Base-by-base conservation (phyloP, 2,113 vertebrate genomes). In the Cettia cetti region DNA sequence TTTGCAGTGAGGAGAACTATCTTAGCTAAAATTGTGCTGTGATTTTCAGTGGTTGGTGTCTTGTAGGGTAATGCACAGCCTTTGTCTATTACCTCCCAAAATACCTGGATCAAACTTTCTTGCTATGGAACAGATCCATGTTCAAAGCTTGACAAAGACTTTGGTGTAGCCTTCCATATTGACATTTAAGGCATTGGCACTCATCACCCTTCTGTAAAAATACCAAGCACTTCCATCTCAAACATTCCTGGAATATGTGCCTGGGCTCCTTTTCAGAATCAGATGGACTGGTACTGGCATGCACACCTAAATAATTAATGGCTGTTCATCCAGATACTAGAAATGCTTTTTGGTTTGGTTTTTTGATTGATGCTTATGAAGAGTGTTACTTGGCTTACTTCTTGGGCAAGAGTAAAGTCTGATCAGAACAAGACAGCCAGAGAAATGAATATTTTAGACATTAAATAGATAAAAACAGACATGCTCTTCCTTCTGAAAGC, bases 211-310 rank as follows among this genome's bases (percentile, higher is more conserved):
- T 75, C 63, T 61, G 35, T 72, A 45, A 76, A 86, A 87, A 65
- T 54, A 50, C 19, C 1, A 2, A 82, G 9, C 0, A 0, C 18
- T 75, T 89, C 27, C n/a, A 8, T 59, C 77, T 77, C 7, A 1
- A 47, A 6, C 15, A 61, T 66, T 12, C 24, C 30, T 33, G 35
- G 37, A 74, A 61, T 82, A 69, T 3, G 13, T 86, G 35, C 16
- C 33, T 35, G 66, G 68, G 21, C 24, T 94, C 30, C 5, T 3
- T 77, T 79, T 69, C n/a, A 70, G 63, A 90, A 66, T 52, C 50
- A 47, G 42, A 33, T 69, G 77, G 74, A n/a, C 14, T 42, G 26
- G 31, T 31, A 50, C 70, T 83, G 53, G 18, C 44, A 54, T 31
- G 35, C 17, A 37, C 2, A 2, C 42, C 27, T 83, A 42, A 91